Conservation (phyloP, 1,140 invertebrate genomes). For the Yoshiicerus persimilis region DNA sequence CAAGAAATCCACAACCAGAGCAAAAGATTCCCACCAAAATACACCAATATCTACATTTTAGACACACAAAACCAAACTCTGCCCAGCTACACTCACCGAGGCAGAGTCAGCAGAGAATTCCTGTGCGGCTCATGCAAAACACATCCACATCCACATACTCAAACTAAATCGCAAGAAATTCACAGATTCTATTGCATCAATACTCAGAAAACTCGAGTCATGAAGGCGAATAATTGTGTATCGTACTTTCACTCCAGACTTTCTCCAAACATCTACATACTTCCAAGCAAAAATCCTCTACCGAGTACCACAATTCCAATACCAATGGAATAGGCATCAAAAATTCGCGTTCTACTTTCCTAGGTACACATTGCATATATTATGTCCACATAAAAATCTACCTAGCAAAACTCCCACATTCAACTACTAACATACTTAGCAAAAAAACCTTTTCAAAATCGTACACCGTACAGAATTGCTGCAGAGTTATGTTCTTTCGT, state of each 20-base stretch:
- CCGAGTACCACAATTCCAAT: not conserved
- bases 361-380: not conserved
- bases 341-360: not conserved
- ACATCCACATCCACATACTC: not conserved
- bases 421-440: not conserved
- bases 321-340: not conserved
- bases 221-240: not conserved
- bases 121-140: not conserved
- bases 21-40: not conserved
- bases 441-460: no score
- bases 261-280: not conserved
- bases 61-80: not conserved
- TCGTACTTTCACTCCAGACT: not conserved
- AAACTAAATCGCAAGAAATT: not conserved
- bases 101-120: slow-evolving; percentile 5
- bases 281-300: not conserved
- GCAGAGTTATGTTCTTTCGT: no score
- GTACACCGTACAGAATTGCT: no score
- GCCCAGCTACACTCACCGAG: not conserved
- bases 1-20: not conserved
- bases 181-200: slow-evolving; percentile 4
- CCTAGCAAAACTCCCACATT: not conserved
- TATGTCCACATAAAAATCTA: not conserved
- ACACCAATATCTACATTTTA: not conserved
- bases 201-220: not conserved